phyloP scores from a whole-genome alignment of 2,113 vertebrate genomes.

The Chrysemys picta region DNA sequence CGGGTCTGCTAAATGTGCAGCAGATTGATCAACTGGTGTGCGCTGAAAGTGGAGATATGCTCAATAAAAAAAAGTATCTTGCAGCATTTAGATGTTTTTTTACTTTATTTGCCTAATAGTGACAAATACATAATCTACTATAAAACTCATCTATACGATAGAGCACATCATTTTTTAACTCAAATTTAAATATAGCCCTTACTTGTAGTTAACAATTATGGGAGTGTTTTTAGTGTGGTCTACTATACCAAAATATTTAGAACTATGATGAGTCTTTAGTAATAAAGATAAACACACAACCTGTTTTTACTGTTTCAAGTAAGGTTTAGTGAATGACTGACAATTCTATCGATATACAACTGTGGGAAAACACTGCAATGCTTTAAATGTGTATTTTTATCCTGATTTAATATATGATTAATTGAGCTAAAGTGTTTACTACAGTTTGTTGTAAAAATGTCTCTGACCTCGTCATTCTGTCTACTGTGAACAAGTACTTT shows the following conservation, averaged over 20 bases:
- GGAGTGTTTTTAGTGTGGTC: constrained; percentile 70
- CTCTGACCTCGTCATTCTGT: constrained; percentile 65
- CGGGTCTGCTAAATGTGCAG: constrained; percentile 26
- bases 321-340: constrained; percentile 48
- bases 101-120: constrained; percentile 46
- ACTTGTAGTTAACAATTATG: constrained; percentile 57
- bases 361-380: constrained; percentile 62
- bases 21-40: neutral
- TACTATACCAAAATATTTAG: constrained; percentile 73
- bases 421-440: constrained; percentile 74
- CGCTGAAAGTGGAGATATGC: constrained; percentile 13
- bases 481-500: constrained; percentile 61
- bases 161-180: constrained; percentile 64
- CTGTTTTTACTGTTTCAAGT: constrained; percentile 62
- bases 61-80: constrained; percentile 34
- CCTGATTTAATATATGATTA: constrained; percentile 59
- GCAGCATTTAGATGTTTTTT: constrained; percentile 66
- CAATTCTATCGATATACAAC: constrained; percentile 50
- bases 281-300: constrained; percentile 35
- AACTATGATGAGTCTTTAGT: constrained; percentile 35
- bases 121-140: constrained; percentile 28
- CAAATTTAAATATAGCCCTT: constrained; percentile 43
- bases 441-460: constrained; percentile 59
- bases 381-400: constrained; percentile 75
- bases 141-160: constrained; percentile 47